Conservation (phyloP, 1,140 invertebrate species). For the Papilio helenus region DNA sequence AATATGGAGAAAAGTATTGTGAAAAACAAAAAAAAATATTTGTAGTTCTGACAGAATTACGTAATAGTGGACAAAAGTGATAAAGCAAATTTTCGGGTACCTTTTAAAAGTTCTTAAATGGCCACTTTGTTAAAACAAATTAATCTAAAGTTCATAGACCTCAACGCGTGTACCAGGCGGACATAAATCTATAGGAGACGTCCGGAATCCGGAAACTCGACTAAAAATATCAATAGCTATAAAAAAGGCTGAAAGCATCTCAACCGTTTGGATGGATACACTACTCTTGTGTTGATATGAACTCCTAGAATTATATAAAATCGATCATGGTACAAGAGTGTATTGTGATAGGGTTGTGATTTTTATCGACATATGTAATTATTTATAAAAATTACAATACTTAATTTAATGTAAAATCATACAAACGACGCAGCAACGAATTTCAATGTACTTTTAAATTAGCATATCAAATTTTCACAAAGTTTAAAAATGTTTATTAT, state of each 20-base stretch:
- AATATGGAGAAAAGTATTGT: no score
- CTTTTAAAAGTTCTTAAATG: not conserved
- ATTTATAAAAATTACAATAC: not conserved
- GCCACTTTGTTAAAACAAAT: not conserved
- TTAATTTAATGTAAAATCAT: no score
- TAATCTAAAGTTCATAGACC: not conserved
- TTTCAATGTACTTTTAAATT: no score
- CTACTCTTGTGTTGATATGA: not conserved
- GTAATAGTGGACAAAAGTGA: no score
- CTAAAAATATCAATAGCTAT: slow-evolving; percentile 34
- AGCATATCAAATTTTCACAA: no score
- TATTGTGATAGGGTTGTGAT: slow-evolving; percentile 50
- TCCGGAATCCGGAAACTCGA: slow-evolving; percentile 33
- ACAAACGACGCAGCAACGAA: no score
- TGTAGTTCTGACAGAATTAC: no score
- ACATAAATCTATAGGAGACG: slow-evolving; percentile 27
- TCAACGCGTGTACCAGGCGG: slow-evolving; percentile 21
- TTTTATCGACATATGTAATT: slow-evolving; percentile 42
- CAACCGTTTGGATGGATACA: not conserved
- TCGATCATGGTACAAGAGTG: slow-evolving; percentile 66
- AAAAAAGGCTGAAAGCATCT: slow-evolving; percentile 26
- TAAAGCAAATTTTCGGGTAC: no score
- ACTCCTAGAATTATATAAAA: slow-evolving; percentile 44
- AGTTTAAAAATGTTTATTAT: no score
- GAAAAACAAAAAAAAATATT: no score